Percentiles rank a stretch among this genome's conserved stretches.
Evolutionary conservation across 2,888 invertebrate genomes (phyloP).

Genomic region (Imbricaverruca yamaguchii): DNA sequence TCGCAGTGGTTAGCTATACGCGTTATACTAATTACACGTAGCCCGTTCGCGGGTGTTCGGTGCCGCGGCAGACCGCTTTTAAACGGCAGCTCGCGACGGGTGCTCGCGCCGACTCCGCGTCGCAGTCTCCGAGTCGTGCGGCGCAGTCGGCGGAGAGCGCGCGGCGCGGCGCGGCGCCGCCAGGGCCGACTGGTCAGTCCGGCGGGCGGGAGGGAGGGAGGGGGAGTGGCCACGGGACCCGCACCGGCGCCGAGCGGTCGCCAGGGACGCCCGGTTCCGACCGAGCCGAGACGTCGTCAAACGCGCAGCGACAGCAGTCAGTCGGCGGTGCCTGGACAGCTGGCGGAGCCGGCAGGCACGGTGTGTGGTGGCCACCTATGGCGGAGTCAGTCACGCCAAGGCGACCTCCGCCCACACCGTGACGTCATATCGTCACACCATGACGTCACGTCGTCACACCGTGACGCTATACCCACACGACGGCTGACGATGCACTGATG

Average conservation of each 20-base stretch:
- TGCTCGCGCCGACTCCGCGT: not conserved
- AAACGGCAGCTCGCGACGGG: not conserved
- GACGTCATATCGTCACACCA: too few species aligned
- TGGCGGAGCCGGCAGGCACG: not conserved
- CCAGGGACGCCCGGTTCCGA: not conserved
- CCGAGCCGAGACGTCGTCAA: not conserved
- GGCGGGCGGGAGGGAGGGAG: too few species aligned
- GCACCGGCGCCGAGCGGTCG: not conserved
- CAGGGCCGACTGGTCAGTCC: not conserved
- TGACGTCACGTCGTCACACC: too few species aligned
- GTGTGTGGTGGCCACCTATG: not conserved
- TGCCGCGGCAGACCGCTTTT: not conserved
- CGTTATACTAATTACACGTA: not conserved
- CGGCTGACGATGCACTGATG: too few species aligned
- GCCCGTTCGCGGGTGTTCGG: slow-evolving; percentile 1
- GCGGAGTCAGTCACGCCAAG: too few species aligned
- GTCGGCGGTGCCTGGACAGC: not conserved
- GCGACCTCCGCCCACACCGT: too few species aligned
- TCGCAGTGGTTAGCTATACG: not conserved
- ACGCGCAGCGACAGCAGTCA: not conserved
- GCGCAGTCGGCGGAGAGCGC: not conserved
- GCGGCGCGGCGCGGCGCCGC: not conserved
- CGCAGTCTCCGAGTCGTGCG: not conserved
- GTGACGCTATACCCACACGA: too few species aligned
- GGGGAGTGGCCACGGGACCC: too few species aligned